Percentiles rank a stretch among this genome's conserved stretches.
These are phyloP conservation scores for Pseudorasbora parva DNA, from an alignment of 2,113 vertebrate species.

Conservation along the genomic window DNA sequence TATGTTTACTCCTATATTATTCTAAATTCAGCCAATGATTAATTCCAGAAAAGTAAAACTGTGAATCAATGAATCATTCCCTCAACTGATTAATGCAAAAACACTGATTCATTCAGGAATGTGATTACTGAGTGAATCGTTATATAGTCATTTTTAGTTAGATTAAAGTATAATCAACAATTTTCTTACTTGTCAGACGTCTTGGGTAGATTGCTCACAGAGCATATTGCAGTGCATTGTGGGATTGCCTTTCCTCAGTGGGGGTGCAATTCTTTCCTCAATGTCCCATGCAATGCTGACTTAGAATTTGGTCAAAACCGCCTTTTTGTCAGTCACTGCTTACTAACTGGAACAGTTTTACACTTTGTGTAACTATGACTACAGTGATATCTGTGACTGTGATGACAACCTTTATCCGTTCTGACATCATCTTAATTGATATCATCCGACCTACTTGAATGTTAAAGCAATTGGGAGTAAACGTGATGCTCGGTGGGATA, in stretches of 20 bases:
- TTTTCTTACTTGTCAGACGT: neutral
- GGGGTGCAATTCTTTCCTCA: too few relatives aligned
- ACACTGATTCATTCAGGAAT: conserved; percentile 10
- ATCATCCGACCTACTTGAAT: neutral
- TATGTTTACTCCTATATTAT: neutral
- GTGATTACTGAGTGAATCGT: neutral
- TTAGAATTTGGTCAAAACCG: neutral
- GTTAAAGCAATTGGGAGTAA: neutral
- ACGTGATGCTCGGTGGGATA: neutral
- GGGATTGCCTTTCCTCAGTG: neutral
- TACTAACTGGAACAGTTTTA: neutral
- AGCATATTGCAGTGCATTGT: neutral
- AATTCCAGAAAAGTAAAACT: neutral
- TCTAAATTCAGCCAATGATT: neutral
- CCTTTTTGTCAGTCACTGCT: neutral
- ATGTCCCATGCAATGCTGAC: neutral
- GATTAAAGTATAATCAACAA: neutral
- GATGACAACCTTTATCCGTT: conserved; percentile 1
- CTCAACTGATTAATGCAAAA: neutral
- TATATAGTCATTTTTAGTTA: neutral
- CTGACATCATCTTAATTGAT: conserved; percentile 6
- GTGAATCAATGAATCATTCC: neutral
- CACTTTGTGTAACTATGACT: neutral
- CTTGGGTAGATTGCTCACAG: neutral
- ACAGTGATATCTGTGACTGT: conserved; percentile 20